A percentile compares a stretch with the other conserved stretches of the same genome.
phyloP scores from a whole-genome alignment of 2,113 vertebrate species.

The Nesogale talazaci region DNA sequence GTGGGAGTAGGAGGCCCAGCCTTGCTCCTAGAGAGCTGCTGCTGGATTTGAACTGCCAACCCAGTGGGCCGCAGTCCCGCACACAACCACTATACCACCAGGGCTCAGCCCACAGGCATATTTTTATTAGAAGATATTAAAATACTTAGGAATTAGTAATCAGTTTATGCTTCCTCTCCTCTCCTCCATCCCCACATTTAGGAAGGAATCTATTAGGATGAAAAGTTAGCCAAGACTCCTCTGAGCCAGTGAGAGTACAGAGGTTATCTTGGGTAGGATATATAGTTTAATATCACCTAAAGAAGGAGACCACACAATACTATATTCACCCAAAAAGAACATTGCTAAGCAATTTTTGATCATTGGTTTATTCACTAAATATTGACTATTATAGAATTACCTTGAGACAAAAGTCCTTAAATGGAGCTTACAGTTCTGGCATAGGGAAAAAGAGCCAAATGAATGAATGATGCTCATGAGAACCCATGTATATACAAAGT shows the following conservation, averaged over 20 bases:
- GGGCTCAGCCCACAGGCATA: too few species aligned
- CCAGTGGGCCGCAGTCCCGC: too few species aligned
- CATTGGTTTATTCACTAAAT: conserved; percentile 45
- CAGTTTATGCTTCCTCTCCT: not conserved
- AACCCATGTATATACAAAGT: too few species aligned
- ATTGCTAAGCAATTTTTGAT: not conserved
- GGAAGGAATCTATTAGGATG: not conserved
- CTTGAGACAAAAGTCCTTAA: conserved; percentile 47
- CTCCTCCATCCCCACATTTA: not conserved
- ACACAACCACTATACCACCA: too few species aligned
- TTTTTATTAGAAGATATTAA: conserved; percentile 45
- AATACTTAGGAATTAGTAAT: conserved; percentile 32
- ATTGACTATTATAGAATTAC: not conserved
- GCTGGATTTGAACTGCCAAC: too few species aligned
- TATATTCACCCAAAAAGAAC: conserved; percentile 78
- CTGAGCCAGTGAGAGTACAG: conserved; percentile 15
- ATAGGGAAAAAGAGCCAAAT: not conserved
- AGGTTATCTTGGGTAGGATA: not conserved
- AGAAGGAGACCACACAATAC: conserved; percentile 72
- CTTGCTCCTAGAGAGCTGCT: too few species aligned
- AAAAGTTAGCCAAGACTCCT: not conserved
- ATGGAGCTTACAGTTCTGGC: not conserved
- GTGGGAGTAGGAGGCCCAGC: too few species aligned
- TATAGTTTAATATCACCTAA: not conserved
- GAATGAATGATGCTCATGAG: not conserved